Conservation (phyloP, 2,113 vertebrate genomes). For the Accipiter cooperii region DNA sequence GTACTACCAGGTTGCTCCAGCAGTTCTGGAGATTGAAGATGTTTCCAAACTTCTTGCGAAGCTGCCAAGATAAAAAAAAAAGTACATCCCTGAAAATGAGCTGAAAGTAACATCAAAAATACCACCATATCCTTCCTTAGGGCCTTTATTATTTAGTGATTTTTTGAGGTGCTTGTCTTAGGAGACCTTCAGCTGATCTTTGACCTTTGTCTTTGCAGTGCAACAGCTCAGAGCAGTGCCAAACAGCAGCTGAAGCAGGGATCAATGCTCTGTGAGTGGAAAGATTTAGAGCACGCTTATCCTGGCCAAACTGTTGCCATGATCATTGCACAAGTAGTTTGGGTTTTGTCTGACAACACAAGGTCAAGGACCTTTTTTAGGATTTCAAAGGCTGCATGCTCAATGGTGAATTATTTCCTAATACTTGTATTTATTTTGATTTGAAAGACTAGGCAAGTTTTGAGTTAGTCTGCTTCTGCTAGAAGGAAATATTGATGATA, state of each 20-base stretch:
- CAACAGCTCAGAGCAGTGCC: background rate
- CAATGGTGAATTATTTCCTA: background rate
- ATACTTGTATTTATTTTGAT: background rate
- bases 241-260: background rate
- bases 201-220: background rate
- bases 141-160: background rate
- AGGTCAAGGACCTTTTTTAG: background rate
- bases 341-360: background rate
- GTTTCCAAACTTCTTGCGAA: constrained; percentile 61
- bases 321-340: background rate
- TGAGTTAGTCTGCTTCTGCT: background rate
- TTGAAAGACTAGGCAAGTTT: background rate
- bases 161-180: background rate
- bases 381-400: background rate
- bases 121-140: background rate
- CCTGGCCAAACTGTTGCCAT: background rate
- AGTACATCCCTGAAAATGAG: background rate
- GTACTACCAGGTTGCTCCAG: constrained; percentile 50
- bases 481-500: background rate
- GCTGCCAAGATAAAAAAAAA: constrained; percentile 32
- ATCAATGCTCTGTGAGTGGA: background rate
- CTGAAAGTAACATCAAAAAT: background rate
- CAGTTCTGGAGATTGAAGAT: constrained; percentile 64
- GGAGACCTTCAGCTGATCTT: background rate
- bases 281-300: background rate